These are phyloP conservation scores for Sialia sialis DNA, from an alignment of 2,113 vertebrate species.

Conservation along the genomic window DNA sequence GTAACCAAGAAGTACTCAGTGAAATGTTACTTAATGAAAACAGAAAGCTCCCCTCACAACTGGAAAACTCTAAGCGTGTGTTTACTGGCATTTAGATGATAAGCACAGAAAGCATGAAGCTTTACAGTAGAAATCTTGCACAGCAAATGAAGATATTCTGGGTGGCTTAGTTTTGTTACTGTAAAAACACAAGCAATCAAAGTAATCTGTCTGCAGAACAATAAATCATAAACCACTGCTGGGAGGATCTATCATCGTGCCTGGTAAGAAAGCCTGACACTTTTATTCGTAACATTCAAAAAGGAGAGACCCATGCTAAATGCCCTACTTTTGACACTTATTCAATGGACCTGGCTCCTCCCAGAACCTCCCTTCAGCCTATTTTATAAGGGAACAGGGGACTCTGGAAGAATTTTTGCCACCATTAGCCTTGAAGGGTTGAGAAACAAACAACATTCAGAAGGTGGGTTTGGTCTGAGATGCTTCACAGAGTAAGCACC, in stretches of 20 bases:
- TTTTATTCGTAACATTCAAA: not conserved
- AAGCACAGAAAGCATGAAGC: not conserved
- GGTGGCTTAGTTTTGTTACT: not conserved
- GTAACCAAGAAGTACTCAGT: not conserved
- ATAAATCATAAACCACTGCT: not conserved
- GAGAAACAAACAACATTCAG: not conserved
- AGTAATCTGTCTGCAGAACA: not conserved
- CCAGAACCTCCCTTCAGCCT: not conserved
- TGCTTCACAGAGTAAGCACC: not conserved
- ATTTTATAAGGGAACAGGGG: not conserved
- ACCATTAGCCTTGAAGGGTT: not conserved
- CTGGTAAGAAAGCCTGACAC: not conserved
- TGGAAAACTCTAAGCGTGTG: accelerated
- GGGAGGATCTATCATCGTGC: accelerated
- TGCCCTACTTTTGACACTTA: not conserved
- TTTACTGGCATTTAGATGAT: not conserved
- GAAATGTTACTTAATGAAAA: not conserved
- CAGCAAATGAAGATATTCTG: not conserved
- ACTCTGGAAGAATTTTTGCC: not conserved
- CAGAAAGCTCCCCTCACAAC: not conserved
- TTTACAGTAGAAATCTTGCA: not conserved
- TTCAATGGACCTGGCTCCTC: not conserved
- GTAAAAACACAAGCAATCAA: not conserved
- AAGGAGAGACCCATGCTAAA: not conserved
- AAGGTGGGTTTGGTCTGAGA: not conserved